Percentiles rank a stretch among this genome's conserved stretches.
Conservation (phyloP, 2,797 vertebrate species). For the Paguma larvata region DNA sequence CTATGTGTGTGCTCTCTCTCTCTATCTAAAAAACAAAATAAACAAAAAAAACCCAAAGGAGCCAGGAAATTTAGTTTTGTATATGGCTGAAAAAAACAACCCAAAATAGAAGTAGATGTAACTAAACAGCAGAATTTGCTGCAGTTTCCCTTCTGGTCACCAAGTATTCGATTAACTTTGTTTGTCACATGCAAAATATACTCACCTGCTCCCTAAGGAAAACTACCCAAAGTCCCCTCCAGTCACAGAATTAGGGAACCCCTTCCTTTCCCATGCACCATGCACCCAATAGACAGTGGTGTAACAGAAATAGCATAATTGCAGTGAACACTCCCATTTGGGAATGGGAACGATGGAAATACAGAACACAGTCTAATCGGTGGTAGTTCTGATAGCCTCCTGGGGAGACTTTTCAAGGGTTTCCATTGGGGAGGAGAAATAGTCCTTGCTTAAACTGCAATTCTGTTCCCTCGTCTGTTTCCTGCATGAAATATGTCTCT, state of each 20-base stretch:
- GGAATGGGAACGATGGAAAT: background rate
- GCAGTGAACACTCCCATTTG: background rate
- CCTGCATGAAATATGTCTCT: background rate
- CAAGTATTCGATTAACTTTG: background rate
- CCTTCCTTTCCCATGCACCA: too few relatives aligned
- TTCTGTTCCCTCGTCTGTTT: background rate
- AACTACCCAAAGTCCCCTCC: background rate
- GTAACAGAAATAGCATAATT: background rate
- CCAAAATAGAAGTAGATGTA: background rate
- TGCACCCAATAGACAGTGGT: background rate
- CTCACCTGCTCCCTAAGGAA: background rate
- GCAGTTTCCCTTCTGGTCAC: background rate
- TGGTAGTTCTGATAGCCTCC: background rate
- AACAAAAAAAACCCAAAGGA: background rate
- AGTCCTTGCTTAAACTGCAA: background rate
- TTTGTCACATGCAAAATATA: background rate
- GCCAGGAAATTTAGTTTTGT: background rate
- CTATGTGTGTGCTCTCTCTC: too few relatives aligned
- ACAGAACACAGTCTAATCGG: background rate
- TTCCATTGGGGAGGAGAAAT: background rate
- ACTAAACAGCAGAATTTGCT: background rate
- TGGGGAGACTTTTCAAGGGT: background rate
- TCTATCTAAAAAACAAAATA: too few relatives aligned
- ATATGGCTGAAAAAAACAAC: background rate
- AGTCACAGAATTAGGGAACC: background rate